Conservation (phyloP, 2,888 invertebrate species). For the Oligia fasciuncula region DNA sequence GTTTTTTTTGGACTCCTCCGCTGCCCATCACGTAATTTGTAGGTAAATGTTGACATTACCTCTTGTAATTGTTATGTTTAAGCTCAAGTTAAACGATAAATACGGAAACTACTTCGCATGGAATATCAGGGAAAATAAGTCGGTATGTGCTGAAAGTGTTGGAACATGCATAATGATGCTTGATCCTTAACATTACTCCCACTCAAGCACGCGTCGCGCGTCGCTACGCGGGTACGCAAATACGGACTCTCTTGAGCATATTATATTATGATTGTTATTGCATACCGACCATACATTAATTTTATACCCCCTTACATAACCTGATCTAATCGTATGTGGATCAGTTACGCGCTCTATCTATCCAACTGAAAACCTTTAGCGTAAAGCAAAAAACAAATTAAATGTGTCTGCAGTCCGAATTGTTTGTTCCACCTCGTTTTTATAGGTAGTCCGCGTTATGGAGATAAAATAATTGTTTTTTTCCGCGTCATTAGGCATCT, state of each 20-base stretch:
- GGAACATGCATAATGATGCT: slow-evolving; percentile 40
- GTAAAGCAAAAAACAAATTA: slow-evolving; percentile 39
- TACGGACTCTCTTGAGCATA: neutral
- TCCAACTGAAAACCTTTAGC: slow-evolving; percentile 21
- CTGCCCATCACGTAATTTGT: too few species aligned
- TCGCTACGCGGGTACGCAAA: slow-evolving; percentile 55
- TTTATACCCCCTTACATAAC: neutral
- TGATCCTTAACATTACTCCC: slow-evolving; percentile 66
- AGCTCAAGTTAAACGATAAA: slow-evolving; percentile 6
- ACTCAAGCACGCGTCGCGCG: slow-evolving; percentile 79
- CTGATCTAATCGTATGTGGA: slow-evolving; percentile 27
- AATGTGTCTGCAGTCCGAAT: slow-evolving; percentile 45
- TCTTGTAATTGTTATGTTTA: slow-evolving; percentile 29
- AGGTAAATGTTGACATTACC: slow-evolving; percentile 35
- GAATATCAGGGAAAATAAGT: slow-evolving; percentile 9
- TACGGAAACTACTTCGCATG: neutral
- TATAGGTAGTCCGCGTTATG: slow-evolving; percentile 67
- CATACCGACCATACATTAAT: neutral
- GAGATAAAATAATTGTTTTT: slow-evolving; percentile 74
- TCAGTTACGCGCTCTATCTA: slow-evolving; percentile 6
- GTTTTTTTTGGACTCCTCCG: too few species aligned
- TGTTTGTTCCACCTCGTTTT: slow-evolving; percentile 59
- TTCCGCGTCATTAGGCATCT: slow-evolving; percentile 71
- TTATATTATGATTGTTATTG: neutral
- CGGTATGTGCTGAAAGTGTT: slow-evolving; percentile 6